Evolutionary conservation across 2,113 vertebrate genomes (phyloP), one percentile per base, ranked within the genome.

Genomic region (Conger conger): DNA sequence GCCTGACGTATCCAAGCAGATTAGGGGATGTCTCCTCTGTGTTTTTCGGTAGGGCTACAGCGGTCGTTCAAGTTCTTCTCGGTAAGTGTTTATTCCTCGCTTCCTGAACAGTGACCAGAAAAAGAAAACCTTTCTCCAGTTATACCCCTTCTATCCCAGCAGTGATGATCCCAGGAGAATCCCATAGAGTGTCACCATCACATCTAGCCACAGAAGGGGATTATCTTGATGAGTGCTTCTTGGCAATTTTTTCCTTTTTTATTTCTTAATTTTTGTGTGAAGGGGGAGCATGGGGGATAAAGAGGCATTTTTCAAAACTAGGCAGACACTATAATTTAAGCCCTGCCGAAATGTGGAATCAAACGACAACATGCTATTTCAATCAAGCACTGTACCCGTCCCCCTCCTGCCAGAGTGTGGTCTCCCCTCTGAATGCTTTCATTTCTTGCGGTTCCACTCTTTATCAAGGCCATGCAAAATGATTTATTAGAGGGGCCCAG

Each of bases 401-500:
- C 68, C 92, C 91, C 88, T 92, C 89, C 88, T 93, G 93, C 93
- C 93, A 93, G 90, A 88, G 87, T 84, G 94, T 87, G 95, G 94
- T 93, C 92, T 91, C 88, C 87, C 85, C 91, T 89, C 88, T 90
- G 84, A 87, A 91, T 89, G 90, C 91, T 89, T 94, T 94, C 95
- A 95, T 93, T 92, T 91, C 86, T 91, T 87, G 93, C 87, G 94
- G 94, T 94, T 90, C 83, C 85, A 83, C 82, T 89, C 90, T 93
- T 93, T 93, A 95, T 94, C 93, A 88, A 90, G 90, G 88, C 92
- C 92, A 92, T 90, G 91, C 92, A 92, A 95, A 93, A 95, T 95
- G 94, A 95, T 95, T 95, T 95, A 95, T 95, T 95, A 94, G 93
- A 89, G 90, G 68, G 91, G 92, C 92, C 92, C 91, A 42, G 92